Evolutionary conservation across 2,113 vertebrate species (phyloP), one percentile per base, ranked within the genome.

Genomic region (Upupa epops): DNA sequence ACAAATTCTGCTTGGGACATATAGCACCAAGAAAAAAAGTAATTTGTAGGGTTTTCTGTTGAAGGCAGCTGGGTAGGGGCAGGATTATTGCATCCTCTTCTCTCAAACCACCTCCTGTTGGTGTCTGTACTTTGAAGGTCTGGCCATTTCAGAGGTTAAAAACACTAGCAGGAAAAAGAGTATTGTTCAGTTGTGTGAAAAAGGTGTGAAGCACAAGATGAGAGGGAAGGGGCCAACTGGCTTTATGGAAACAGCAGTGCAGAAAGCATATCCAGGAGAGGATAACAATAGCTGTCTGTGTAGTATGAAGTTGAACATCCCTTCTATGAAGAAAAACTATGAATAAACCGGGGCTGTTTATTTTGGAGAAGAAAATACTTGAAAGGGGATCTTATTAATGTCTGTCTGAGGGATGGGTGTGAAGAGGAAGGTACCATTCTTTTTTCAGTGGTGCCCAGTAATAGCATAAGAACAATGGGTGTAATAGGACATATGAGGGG

Each of bases 11-110:
- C 32, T 61, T 58, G 56, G 65, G 42, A 36, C 6, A 0, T 4
- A 15, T 0, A 77, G 42, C 20, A n/a, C n/a, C 56, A n/a, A 64
- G 54, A 7, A 9, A 52, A 81, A 55, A 26, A 3, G 3, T 21
- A 0, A 20, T 49, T 86, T 0, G 0, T 16, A 15, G 40, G 5
- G 3, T 7, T 20, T 72, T 78, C 42, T 82, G 36, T 46, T 34
- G 54, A 25, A 32, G 28, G 17, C 1, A 0, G 22, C 58, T 64
- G 75, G 6, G 19, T 22, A 51, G 45, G 15, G 58, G 22, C 16
- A 13, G 71, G 70, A 45, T 13, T 34, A 36, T 9, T 9, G 26
- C 25, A 18, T 7, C 29, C 3, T 5, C 7, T 13, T 60, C 17
- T 15, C 37, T 52, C 56, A 54, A 42, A 26, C 17, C 31, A 4